Percentiles rank a stretch among this genome's conserved stretches.
phyloP scores from a whole-genome alignment of 1,140 invertebrate genomes.

The Platyscapa corneri region DNA sequence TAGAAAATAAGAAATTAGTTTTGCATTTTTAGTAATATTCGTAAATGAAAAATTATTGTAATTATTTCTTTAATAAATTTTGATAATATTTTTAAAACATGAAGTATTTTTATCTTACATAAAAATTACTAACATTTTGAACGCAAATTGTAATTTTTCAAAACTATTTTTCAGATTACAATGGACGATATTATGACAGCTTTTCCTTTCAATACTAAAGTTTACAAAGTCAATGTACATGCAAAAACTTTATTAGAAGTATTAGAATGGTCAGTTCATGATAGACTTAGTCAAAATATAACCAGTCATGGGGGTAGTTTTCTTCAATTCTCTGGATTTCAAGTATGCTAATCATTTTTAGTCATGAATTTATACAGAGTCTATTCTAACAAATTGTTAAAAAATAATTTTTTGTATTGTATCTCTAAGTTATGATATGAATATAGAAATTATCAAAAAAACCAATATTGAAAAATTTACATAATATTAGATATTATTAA shows the following conservation, averaged over 20 bases:
- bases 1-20: too few relatives aligned
- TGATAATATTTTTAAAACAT: too few relatives aligned
- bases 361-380: too few relatives aligned
- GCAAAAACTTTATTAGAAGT: constrained; percentile 71
- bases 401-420: too few relatives aligned
- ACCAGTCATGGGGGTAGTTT: constrained; percentile 74
- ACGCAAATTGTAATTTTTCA: neutral
- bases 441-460: too few relatives aligned
- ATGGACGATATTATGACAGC: constrained; percentile 75
- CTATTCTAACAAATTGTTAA: too few relatives aligned
- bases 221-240: constrained; percentile 70
- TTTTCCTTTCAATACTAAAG: constrained; percentile 77
- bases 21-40: too few relatives aligned
- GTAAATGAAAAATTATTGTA: too few relatives aligned
- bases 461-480: too few relatives aligned
- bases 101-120: neutral
- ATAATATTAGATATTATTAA: too few relatives aligned
- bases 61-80: too few relatives aligned
- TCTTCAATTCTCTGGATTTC: constrained; percentile 76
- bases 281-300: constrained; percentile 68
- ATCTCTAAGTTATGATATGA: too few relatives aligned
- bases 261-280: constrained; percentile 76
- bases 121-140: neutral
- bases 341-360: constrained; percentile 54
- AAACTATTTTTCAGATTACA: constrained; percentile 68